A percentile compares a stretch with the other conserved stretches of the same genome.
Evolutionary conservation across 2,797 vertebrate species (phyloP).

Genomic region (Enoplosus armatus): DNA sequence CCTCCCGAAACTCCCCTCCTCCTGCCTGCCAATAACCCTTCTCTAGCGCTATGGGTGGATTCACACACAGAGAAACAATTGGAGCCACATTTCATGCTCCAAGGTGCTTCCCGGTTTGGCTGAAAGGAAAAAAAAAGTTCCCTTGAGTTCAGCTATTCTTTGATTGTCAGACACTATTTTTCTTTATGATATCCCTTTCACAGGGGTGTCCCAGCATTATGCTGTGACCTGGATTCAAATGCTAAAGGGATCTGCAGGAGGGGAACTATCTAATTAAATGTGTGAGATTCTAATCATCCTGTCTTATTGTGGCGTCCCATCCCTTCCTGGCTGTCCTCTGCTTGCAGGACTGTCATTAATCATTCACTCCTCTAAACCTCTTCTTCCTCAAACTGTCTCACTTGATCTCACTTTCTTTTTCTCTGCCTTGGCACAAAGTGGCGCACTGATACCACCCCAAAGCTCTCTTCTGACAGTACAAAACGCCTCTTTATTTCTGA

Average conservation of each 20-base stretch:
- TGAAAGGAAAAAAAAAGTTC: slow-evolving; percentile 60
- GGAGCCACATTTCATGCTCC: slow-evolving; percentile 83
- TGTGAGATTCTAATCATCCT: slow-evolving; percentile 59
- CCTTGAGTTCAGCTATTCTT: slow-evolving; percentile 60
- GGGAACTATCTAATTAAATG: slow-evolving; percentile 69
- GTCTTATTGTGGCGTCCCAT: slow-evolving; percentile 40
- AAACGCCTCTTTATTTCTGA: slow-evolving; percentile 68
- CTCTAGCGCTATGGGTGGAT: slow-evolving; percentile 75
- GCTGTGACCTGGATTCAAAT: slow-evolving; percentile 59
- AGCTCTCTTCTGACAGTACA: slow-evolving; percentile 53
- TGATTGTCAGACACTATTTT: slow-evolving; percentile 62
- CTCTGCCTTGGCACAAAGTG: slow-evolving; percentile 69
- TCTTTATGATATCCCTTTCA: slow-evolving; percentile 61
- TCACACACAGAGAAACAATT: slow-evolving; percentile 81
- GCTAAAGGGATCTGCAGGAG: slow-evolving; percentile 60
- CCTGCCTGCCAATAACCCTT: slow-evolving; percentile 81
- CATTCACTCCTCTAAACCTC: slow-evolving; percentile 15
- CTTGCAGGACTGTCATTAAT: slow-evolving; percentile 30
- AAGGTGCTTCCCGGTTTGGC: slow-evolving; percentile 73
- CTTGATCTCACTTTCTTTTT: slow-evolving; percentile 49
- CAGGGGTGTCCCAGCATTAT: slow-evolving; percentile 46
- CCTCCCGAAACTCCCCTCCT: slow-evolving; percentile 79
- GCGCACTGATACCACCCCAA: slow-evolving; percentile 67
- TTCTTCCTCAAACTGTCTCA: slow-evolving; percentile 33
- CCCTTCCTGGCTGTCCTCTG: slow-evolving; percentile 37